These are phyloP conservation scores for Oxyscelio sp. DNA, from an alignment of 2,888 invertebrate species.

Conservation along the genomic window DNA sequence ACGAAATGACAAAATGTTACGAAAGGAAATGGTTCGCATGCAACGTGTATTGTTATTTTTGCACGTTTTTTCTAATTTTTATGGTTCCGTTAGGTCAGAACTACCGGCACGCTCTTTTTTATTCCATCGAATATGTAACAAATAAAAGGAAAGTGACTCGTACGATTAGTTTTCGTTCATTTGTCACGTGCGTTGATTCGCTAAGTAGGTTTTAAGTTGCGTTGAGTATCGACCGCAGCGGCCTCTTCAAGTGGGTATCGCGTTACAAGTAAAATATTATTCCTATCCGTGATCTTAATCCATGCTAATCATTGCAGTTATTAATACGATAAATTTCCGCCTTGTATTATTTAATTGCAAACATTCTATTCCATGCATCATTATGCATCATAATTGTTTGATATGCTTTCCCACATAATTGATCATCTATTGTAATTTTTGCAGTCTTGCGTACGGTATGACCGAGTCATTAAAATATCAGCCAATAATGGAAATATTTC, in stretches of 20 bases:
- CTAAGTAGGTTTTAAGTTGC: neutral
- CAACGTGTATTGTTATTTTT: neutral
- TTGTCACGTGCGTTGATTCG: neutral
- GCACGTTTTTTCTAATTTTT: constrained; percentile 8
- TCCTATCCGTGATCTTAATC: constrained; percentile 1
- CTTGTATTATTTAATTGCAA: constrained; percentile 34
- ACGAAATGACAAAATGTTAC: constrained; percentile 32
- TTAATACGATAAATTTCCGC: constrained; percentile 43
- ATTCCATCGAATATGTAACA: too few relatives aligned
- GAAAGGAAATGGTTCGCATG: neutral
- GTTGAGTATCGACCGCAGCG: neutral
- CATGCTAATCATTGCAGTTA: constrained; percentile 2
- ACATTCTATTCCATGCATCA: constrained; percentile 37
- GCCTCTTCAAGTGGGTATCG: neutral
- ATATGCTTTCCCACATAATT: constrained; percentile 52
- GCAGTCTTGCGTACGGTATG: constrained; percentile 2
- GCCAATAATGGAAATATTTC: constrained; percentile 7
- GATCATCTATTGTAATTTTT: constrained; percentile 32
- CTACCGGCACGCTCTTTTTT: neutral
- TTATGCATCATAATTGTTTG: constrained; percentile 42
- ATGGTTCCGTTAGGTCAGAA: constrained; percentile 33
- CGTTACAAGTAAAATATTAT: neutral
- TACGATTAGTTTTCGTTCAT: neutral
- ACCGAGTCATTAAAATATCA: constrained; percentile 2
- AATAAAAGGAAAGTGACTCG: too few relatives aligned